Percentiles rank a stretch among this genome's conserved stretches.
phyloP scores from a whole-genome alignment of 2,797 vertebrate species.

The Chromis chromis region DNA sequence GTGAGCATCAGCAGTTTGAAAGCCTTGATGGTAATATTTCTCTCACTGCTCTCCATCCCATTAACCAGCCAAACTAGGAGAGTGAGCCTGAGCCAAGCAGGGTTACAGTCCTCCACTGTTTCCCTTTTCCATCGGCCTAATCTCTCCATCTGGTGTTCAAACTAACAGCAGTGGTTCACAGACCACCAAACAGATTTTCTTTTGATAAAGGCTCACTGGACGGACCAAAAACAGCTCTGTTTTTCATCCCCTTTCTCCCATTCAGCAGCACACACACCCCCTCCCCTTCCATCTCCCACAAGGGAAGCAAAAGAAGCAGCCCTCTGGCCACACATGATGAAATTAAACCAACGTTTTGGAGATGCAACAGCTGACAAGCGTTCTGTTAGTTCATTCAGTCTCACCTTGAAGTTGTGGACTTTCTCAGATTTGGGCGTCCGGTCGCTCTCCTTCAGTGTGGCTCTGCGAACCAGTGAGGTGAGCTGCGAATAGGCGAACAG shows the following conservation, averaged over 20 bases:
- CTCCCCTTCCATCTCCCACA: constrained; percentile 39
- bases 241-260: constrained; percentile 58
- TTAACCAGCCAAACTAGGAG: constrained; percentile 70
- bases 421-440: constrained; percentile 93
- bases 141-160: constrained; percentile 85
- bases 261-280: constrained; percentile 14
- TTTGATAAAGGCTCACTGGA: constrained; percentile 76
- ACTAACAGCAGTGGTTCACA: constrained; percentile 72
- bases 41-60: constrained; percentile 59
- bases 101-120: constrained; percentile 76
- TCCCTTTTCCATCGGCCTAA: constrained; percentile 73
- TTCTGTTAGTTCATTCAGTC: constrained; percentile 51
- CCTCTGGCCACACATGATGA: constrained; percentile 65
- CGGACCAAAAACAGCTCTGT: constrained; percentile 74
- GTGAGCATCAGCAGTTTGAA: constrained; percentile 74
- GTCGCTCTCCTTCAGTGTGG: constrained; percentile 96
- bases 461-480: constrained; percentile 97
- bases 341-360: constrained; percentile 40
- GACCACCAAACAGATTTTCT: constrained; percentile 76
- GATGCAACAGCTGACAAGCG: constrained; percentile 19
- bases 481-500: constrained; percentile 99
- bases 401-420: constrained; percentile 99
- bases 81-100: constrained; percentile 77
- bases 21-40: constrained; percentile 60
- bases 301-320: constrained; percentile 46